Evolutionary conservation across 2,797 vertebrate genomes (phyloP).

Genomic region (Cottoperca gobio): DNA sequence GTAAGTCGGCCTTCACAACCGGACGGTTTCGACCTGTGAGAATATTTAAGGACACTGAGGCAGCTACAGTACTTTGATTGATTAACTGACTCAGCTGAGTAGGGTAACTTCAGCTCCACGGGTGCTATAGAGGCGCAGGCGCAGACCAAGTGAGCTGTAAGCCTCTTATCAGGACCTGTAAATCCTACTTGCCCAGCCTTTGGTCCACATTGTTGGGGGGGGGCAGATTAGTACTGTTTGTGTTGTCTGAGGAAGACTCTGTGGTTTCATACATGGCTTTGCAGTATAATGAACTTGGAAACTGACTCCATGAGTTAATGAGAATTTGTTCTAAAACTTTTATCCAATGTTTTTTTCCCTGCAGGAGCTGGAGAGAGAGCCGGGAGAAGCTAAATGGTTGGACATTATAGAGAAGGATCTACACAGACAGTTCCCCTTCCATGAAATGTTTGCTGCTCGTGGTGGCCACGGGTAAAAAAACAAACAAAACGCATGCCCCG

Average conservation of each 20-base stretch:
- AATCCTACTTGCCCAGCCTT: slow-evolving; percentile 57
- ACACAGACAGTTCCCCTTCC: slow-evolving; percentile 93
- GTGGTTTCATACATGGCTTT: neutral
- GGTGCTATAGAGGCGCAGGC: slow-evolving; percentile 47
- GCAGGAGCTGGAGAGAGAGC: slow-evolving; percentile 90
- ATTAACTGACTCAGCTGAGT: slow-evolving; percentile 22
- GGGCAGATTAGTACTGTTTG: slow-evolving; percentile 30
- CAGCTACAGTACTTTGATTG: neutral
- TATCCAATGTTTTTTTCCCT: neutral
- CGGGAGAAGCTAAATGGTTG: slow-evolving; percentile 92
- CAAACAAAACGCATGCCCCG: neutral
- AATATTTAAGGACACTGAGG: neutral
- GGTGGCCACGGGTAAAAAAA: slow-evolving; percentile 89
- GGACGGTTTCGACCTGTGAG: too few species aligned
- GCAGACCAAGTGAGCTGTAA: slow-evolving; percentile 53
- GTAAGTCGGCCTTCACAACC: too few species aligned
- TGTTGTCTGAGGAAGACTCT: slow-evolving; percentile 9
- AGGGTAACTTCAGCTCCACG: slow-evolving; percentile 39
- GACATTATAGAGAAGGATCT: slow-evolving; percentile 95
- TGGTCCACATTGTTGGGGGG: slow-evolving; percentile 7
- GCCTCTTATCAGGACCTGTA: slow-evolving; percentile 74
- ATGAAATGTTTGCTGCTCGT: slow-evolving; percentile 93
- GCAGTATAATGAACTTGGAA: neutral
- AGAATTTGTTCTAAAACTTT: neutral
- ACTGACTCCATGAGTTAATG: neutral